Evolutionary conservation across 1,140 invertebrate genomes (phyloP).

Genomic region (Venustaconcha ellipsiformis): DNA sequence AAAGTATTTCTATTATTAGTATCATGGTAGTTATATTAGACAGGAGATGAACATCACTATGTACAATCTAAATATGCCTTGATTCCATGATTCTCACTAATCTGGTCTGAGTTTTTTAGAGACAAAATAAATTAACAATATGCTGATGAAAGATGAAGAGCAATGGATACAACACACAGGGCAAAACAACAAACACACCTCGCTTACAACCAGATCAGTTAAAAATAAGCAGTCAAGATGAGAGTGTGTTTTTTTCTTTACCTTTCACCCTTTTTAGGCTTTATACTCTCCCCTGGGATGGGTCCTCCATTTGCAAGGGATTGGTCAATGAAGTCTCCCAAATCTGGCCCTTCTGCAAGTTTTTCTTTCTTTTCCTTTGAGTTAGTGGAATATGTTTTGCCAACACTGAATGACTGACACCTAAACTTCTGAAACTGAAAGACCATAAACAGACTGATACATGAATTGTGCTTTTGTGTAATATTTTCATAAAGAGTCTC

Average conservation of each 20-base stretch:
- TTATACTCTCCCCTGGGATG: slow-evolving; percentile 76
- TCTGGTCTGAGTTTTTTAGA: background rate
- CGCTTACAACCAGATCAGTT: background rate
- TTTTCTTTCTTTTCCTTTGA: slow-evolving; percentile 53
- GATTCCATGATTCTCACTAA: background rate
- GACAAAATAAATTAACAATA: background rate
- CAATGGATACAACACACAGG: background rate
- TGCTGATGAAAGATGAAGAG: background rate
- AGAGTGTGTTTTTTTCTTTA: slow-evolving; percentile 30
- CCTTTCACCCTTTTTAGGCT: slow-evolving; percentile 84
- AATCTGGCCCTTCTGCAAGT: slow-evolving; percentile 66
- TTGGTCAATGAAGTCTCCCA: slow-evolving; percentile 72
- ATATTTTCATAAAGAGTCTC: too few relatives aligned
- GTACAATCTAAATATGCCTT: background rate
- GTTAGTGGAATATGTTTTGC: slow-evolving; percentile 13
- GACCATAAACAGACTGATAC: too few relatives aligned
- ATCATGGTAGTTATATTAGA: too few relatives aligned
- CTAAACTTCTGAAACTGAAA: slow-evolving; percentile 9
- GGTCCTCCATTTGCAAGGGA: slow-evolving; percentile 74
- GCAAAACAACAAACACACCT: background rate
- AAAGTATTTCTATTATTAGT: too few relatives aligned
- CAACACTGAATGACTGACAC: slow-evolving; percentile 21
- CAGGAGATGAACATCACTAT: too few relatives aligned
- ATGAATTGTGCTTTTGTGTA: too few relatives aligned
- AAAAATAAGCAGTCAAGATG: slow-evolving; percentile 3